Evolutionary conservation across 2,888 invertebrate genomes (phyloP).

Genomic region (Microplitis manilae): DNA sequence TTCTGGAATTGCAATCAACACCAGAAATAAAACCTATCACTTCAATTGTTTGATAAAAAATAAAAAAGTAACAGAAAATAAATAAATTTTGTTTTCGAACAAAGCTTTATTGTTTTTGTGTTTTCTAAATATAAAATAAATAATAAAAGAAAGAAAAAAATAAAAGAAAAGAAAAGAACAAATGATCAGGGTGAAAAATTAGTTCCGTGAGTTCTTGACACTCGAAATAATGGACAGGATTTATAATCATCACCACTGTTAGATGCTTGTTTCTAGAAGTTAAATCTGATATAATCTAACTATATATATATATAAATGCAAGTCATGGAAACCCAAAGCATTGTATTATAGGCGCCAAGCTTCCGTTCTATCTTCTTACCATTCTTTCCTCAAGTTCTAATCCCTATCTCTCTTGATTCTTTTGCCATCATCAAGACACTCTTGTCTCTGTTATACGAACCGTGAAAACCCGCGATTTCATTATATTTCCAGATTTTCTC

Average conservation of each 20-base stretch:
- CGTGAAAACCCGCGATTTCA: neutral
- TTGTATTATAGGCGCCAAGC: constrained; percentile 69
- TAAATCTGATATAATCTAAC: constrained; percentile 15
- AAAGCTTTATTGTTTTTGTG: constrained; percentile 32
- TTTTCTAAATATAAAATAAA: neutral
- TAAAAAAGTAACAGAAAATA: constrained; percentile 12
- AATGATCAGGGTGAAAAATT: neutral
- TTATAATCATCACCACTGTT: constrained; percentile 33
- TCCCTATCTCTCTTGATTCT: constrained; percentile 45
- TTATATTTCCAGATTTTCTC: neutral
- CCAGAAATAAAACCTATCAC: neutral
- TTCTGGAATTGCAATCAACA: constrained; percentile 16
- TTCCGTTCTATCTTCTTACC: constrained; percentile 60
- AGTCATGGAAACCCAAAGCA: constrained; percentile 63
- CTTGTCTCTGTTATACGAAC: constrained; percentile 9
- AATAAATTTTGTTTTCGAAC: neutral
- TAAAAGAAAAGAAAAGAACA: neutral
- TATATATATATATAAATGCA: constrained; percentile 59
- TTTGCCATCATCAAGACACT: constrained; percentile 45
- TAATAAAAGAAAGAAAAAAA: neutral
- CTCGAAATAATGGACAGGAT: constrained; percentile 12
- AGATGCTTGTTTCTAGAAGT: constrained; percentile 13
- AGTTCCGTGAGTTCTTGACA: constrained; percentile 12
- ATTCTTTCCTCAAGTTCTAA: constrained; percentile 28
- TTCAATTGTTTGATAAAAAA: constrained; percentile 42